phyloP scores from a whole-genome alignment of 2,113 vertebrate species.

The Tympanuchus pallidicinctus region DNA sequence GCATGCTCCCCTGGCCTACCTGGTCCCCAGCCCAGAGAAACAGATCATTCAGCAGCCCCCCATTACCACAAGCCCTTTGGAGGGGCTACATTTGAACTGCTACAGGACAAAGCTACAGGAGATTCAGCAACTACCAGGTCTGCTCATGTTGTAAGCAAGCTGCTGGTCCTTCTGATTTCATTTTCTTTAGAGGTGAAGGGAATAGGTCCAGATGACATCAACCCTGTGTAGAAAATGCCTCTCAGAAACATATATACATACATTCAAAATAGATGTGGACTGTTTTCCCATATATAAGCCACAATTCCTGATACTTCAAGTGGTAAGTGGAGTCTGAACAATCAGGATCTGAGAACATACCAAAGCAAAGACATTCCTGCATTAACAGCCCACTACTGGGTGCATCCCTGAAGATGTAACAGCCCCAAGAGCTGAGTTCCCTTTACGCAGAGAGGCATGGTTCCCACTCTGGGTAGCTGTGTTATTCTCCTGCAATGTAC shows the following conservation, averaged over 20 bases:
- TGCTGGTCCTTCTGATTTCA: not conserved
- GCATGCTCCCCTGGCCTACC: fast-evolving
- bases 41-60: not conserved
- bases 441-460: not conserved
- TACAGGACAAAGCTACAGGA: not conserved
- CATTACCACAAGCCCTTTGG: not conserved
- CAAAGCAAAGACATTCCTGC: not conserved
- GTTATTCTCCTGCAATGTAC: not conserved
- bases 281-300: not conserved
- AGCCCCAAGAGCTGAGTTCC: not conserved
- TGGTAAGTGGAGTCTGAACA: not conserved
- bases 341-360: not conserved
- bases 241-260: not conserved
- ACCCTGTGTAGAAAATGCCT: not conserved
- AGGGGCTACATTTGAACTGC: not conserved
- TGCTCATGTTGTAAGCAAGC: not conserved
- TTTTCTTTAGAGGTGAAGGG: not conserved
- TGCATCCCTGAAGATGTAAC: not conserved
- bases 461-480: not conserved
- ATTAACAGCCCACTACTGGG: not conserved
- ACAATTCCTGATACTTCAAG: not conserved
- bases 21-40: not conserved
- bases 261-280: fast-evolving
- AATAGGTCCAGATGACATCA: not conserved
- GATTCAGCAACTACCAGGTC: not conserved